phyloP scores from a whole-genome alignment of 2,888 invertebrate genomes.

The Copidosoma aretas region DNA sequence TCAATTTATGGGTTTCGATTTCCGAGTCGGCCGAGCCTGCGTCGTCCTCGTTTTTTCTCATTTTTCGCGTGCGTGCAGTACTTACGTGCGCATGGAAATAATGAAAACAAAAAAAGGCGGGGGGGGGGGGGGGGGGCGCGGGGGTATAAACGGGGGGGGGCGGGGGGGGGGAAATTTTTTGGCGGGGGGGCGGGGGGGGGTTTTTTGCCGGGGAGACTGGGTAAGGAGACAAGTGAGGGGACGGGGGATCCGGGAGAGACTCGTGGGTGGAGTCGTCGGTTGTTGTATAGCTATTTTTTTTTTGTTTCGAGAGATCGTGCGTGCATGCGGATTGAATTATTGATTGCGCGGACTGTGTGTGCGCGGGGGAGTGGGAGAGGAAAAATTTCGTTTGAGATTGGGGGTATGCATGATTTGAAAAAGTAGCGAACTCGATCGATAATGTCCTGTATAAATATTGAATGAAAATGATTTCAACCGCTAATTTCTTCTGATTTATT shows the following conservation, averaged over 20 bases:
- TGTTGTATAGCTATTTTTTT: background rate
- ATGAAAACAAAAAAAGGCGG: constrained; percentile 9
- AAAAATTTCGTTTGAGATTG: too few species aligned
- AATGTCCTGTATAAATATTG: too few species aligned
- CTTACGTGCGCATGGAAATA: background rate
- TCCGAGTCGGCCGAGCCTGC: background rate
- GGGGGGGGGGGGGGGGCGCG: background rate
- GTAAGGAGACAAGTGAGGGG: background rate
- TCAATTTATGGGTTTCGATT: constrained; percentile 33
- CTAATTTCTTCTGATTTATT: too few species aligned
- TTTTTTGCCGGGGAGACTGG: background rate
- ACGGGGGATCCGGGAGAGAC: background rate
- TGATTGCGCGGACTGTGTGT: too few species aligned
- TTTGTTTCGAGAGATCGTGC: background rate
- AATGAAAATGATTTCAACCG: too few species aligned
- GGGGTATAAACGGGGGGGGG: background rate
- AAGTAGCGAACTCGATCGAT: too few species aligned
- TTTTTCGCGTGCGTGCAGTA: background rate
- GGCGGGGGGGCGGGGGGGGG: background rate
- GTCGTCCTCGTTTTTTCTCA: constrained; percentile 2
- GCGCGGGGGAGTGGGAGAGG: too few species aligned
- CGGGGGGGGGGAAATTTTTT: background rate
- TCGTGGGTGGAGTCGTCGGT: background rate
- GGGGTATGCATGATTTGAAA: too few species aligned
- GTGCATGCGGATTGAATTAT: too few species aligned